phyloP scores from a whole-genome alignment of 2,113 vertebrate species.

The Phalacrocorax carbo region DNA sequence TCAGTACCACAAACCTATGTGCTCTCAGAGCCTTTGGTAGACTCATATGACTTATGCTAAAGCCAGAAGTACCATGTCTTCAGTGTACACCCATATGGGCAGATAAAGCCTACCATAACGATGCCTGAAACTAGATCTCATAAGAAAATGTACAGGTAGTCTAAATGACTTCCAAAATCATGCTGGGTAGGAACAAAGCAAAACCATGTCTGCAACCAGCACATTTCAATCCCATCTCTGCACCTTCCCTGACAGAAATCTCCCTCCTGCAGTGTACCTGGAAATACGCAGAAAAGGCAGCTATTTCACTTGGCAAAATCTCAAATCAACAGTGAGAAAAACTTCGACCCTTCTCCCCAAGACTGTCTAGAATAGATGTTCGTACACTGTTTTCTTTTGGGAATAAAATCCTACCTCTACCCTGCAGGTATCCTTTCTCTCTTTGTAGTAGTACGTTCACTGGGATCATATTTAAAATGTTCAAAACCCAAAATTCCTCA shows the following conservation, averaged over 20 bases:
- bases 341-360: background rate
- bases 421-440: slow-evolving; percentile 16
- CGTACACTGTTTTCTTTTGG: background rate
- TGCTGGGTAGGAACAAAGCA: background rate
- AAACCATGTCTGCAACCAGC: background rate
- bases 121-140: background rate
- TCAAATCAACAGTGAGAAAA: background rate
- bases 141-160: background rate
- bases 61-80: background rate
- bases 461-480: slow-evolving; percentile 27
- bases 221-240: background rate
- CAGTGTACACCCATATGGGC: background rate
- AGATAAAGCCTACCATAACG: background rate
- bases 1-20: rapidly evolving
- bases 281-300: background rate
- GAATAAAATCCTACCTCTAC: slow-evolving; percentile 21
- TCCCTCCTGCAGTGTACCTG: background rate
- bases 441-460: background rate
- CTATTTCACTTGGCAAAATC: background rate
- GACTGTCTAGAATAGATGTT: background rate
- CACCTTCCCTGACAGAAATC: background rate
- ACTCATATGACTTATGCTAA: background rate
- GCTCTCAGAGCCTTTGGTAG: background rate
- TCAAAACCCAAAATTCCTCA: slow-evolving; percentile 15
- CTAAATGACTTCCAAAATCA: background rate